Conservation (phyloP, 64 coral and sea anemone genomes). For the Stylophora pistillata region DNA sequence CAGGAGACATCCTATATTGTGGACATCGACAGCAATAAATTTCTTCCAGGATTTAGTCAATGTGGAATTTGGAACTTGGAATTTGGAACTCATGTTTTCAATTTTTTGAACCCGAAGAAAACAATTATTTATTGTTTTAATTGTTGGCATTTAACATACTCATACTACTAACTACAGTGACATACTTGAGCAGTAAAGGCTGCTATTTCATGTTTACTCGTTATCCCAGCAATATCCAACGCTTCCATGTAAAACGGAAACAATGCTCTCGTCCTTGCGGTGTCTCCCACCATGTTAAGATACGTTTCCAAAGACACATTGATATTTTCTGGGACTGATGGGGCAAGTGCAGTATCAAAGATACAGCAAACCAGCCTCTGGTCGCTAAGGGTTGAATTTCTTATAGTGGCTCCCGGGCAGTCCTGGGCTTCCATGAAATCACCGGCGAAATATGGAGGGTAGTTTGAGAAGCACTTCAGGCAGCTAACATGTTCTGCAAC, state of each 20-base stretch:
- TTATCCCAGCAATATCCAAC: slow-evolving; percentile 19
- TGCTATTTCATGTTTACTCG: slow-evolving; percentile 13
- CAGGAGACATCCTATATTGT: too few relatives aligned
- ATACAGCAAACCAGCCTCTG: slow-evolving; percentile 24
- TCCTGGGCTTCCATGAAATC: slow-evolving; percentile 22
- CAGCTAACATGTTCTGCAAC: background rate
- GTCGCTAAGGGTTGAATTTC: background rate
- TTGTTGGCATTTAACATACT: too few relatives aligned
- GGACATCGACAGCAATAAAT: too few relatives aligned
- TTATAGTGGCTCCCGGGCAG: slow-evolving; percentile 28
- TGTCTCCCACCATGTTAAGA: slow-evolving; percentile 17
- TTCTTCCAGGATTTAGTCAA: too few relatives aligned
- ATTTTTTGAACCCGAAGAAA: too few relatives aligned
- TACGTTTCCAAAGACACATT: background rate
- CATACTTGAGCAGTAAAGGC: slow-evolving; percentile 51
- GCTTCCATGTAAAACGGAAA: slow-evolving; percentile 49
- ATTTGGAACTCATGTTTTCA: too few relatives aligned
- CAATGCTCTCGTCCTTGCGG: slow-evolving; percentile 27
- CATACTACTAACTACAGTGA: too few relatives aligned
- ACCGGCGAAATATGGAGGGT: slow-evolving; percentile 14
- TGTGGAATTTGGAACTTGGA: too few relatives aligned
- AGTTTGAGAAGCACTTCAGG: slow-evolving; percentile 22
- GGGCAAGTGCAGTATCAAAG: background rate
- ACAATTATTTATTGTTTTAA: too few relatives aligned
- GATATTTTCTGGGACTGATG: background rate